These are phyloP conservation scores for Hypothenemus hampei DNA, from an alignment of 1,140 invertebrate genomes.

Conservation along the genomic window DNA sequence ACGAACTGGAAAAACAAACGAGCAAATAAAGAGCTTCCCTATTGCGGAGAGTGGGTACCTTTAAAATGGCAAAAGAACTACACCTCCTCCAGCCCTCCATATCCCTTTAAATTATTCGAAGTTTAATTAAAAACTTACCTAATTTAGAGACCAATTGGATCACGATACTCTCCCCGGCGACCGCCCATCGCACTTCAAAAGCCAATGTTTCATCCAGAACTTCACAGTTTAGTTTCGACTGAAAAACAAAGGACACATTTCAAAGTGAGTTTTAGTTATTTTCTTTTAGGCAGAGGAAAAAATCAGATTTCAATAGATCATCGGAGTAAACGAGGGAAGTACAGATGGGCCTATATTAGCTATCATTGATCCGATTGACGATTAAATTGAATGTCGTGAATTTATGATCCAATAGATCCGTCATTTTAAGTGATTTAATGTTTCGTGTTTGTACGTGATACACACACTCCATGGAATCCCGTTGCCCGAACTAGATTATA, in stretches of 20 bases:
- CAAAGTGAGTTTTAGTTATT: too few relatives aligned
- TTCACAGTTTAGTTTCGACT: conserved; percentile 95
- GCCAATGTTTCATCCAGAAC: conserved; percentile 79
- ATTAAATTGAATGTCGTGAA: conserved; percentile 5
- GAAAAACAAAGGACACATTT: conserved; percentile 44
- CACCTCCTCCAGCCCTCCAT: too few relatives aligned
- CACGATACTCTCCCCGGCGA: conserved; percentile 88
- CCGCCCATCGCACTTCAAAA: conserved; percentile 87
- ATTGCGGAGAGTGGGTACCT: too few relatives aligned
- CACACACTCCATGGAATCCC: not conserved
- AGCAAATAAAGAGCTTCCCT: not conserved
- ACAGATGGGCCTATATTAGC: conserved; percentile 2
- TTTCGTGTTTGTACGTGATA: not conserved
- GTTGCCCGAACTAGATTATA: not conserved
- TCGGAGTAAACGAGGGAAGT: conserved; percentile 3
- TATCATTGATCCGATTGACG: conserved; percentile 3
- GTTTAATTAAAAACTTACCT: too few relatives aligned
- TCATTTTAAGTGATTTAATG: conserved; percentile 5
- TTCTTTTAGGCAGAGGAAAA: conserved; percentile 5
- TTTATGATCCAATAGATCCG: conserved; percentile 11
- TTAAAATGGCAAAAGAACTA: too few relatives aligned
- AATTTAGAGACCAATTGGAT: conserved; percentile 85
- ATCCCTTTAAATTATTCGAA: too few relatives aligned
- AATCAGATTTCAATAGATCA: conserved; percentile 9
- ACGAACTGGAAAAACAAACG: conserved; percentile 6